A percentile compares a stretch with the other conserved stretches of the same genome.
These are phyloP conservation scores for Procambarus clarkii DNA, from an alignment of 1,140 invertebrate species.

Conservation along the genomic window DNA sequence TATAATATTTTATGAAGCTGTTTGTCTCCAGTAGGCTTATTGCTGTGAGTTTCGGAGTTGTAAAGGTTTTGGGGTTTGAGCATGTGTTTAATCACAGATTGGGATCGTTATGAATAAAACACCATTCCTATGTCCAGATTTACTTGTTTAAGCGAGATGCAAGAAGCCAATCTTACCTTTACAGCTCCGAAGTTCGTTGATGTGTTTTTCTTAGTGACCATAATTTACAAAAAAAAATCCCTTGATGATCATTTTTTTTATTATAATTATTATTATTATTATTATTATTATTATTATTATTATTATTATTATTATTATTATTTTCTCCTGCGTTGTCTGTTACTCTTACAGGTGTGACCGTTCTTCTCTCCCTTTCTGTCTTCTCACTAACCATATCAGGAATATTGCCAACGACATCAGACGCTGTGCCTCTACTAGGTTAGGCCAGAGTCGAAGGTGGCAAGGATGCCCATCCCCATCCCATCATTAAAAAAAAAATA, in stretches of 20 bases:
- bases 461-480: background rate
- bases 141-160: too few species aligned
- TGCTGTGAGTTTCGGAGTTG: constrained; percentile 27
- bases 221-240: constrained; percentile 1
- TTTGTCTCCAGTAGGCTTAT: constrained; percentile 19
- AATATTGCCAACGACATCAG: constrained; percentile 51
- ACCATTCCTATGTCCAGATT: too few species aligned
- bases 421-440: constrained; percentile 61
- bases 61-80: background rate
- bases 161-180: background rate
- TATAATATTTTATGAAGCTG: constrained; percentile 28
- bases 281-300: background rate
- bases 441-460: constrained; percentile 1
- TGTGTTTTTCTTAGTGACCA: constrained; percentile 50
- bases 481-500: background rate
- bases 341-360: constrained; percentile 81
- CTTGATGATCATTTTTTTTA: background rate
- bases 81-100: too few species aligned
- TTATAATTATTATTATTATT: too few species aligned
- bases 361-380: constrained; percentile 85
- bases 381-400: constrained; percentile 78
- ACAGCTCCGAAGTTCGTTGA: constrained; percentile 18
- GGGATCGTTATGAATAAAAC: too few species aligned
- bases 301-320: constrained; percentile 33
- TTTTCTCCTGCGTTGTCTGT: constrained; percentile 34